phyloP scores from a whole-genome alignment of 2,113 vertebrate species.

The Rhinopomastus cyanomelas region DNA sequence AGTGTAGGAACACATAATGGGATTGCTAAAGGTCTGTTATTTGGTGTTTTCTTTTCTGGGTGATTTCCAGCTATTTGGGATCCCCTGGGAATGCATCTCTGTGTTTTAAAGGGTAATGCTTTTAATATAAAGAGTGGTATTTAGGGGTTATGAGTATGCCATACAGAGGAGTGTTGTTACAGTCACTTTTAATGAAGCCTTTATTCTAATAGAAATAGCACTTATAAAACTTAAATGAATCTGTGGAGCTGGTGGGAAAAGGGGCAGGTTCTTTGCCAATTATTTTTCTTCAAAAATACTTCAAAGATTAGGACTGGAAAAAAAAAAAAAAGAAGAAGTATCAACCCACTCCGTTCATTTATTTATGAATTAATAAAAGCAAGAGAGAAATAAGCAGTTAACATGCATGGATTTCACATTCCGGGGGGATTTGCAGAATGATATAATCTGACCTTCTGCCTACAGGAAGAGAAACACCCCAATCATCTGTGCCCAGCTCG shows the following conservation, averaged over 20 bases:
- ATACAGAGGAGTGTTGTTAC: background rate
- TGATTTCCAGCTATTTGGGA: background rate
- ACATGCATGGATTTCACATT: background rate
- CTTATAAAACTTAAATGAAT: constrained; percentile 52
- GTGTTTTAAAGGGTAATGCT: background rate
- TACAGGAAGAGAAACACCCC: background rate
- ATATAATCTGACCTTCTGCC: background rate
- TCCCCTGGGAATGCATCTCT: background rate
- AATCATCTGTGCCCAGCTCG: fast-evolving
- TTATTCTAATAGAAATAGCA: constrained; percentile 23
- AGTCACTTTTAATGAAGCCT: constrained; percentile 14
- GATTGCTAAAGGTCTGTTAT: background rate
- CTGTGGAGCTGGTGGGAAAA: constrained; percentile 5
- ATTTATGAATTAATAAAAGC: constrained; percentile 54
- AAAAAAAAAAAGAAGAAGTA: background rate
- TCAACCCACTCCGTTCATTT: constrained; percentile 6
- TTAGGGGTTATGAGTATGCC: background rate
- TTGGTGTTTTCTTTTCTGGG: background rate
- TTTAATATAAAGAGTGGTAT: background rate
- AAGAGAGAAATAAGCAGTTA: constrained; percentile 28
- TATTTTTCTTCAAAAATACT: constrained; percentile 30
- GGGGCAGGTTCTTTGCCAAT: constrained; percentile 11
- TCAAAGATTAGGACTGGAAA: constrained; percentile 2
- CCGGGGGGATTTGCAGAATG: background rate
- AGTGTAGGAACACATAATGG: fast-evolving